These are phyloP conservation scores for Meliscaeva auricollis DNA, from an alignment of 2,888 invertebrate species.

Conservation along the genomic window DNA sequence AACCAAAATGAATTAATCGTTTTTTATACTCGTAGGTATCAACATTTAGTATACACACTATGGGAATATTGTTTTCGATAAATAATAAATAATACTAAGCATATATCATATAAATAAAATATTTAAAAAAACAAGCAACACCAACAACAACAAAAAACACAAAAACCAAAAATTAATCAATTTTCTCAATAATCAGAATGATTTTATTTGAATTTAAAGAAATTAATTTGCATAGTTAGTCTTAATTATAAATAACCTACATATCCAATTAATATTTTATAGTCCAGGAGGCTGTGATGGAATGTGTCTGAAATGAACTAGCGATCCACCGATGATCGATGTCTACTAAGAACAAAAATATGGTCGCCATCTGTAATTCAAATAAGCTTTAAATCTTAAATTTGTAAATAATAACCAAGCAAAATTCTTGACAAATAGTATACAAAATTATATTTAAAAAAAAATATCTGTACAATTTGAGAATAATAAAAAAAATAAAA, in stretches of 20 bases:
- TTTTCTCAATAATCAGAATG: slow-evolving; percentile 14
- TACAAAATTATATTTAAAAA: too few relatives aligned
- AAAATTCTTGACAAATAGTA: too few relatives aligned
- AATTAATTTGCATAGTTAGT: slow-evolving; percentile 60
- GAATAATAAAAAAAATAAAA: too few relatives aligned
- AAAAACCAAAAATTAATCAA: slow-evolving; percentile 10
- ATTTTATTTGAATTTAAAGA: slow-evolving; percentile 40
- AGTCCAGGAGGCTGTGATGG: not conserved
- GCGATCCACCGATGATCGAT: too few relatives aligned
- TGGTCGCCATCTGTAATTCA: too few relatives aligned
- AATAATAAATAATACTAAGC: not conserved
- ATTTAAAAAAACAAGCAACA: not conserved
- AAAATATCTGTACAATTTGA: too few relatives aligned
- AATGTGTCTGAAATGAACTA: too few relatives aligned
- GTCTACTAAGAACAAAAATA: too few relatives aligned
- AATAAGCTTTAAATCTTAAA: too few relatives aligned
- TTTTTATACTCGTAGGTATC: too few relatives aligned
- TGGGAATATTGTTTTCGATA: slow-evolving; percentile 15
- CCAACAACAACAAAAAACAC: not conserved
- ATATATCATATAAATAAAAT: not conserved
- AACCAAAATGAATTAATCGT: slow-evolving; percentile 18
- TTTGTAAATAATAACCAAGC: too few relatives aligned
- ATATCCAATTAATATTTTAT: not conserved
- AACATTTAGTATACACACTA: slow-evolving; percentile 2
- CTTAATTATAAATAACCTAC: slow-evolving; percentile 68